Percentiles rank a stretch among this genome's conserved stretches.
phyloP scores from a whole-genome alignment of 2,888 invertebrate species.

The Drosophila eohydei region DNA sequence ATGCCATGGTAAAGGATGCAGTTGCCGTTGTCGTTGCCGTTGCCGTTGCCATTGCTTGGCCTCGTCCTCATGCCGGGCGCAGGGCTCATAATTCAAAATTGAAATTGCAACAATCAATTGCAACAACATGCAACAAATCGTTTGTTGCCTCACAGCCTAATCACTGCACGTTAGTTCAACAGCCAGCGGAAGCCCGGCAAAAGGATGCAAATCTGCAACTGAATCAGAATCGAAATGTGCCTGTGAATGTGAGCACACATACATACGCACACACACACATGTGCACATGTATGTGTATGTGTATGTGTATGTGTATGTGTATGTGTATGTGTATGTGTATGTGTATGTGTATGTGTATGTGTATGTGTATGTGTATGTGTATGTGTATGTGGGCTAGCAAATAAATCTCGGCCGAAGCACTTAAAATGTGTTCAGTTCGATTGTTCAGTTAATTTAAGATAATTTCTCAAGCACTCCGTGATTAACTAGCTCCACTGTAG shows the following conservation, averaged over 20 bases:
- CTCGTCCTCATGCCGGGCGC: slow-evolving; percentile 22
- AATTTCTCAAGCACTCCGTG: slow-evolving; percentile 26
- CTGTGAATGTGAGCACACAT: slow-evolving; percentile 19
- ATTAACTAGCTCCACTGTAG: slow-evolving; percentile 5
- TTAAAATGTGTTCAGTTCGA: slow-evolving; percentile 22
- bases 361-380: not conserved
- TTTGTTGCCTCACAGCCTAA: slow-evolving; percentile 74
- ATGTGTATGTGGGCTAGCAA: slow-evolving; percentile 29
- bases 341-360: not conserved
- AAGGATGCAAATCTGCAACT: slow-evolving; percentile 53
- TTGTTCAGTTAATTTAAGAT: slow-evolving; percentile 42
- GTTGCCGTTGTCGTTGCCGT: slow-evolving; percentile 29
- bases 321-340: not conserved
- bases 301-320: not conserved
- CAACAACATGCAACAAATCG: slow-evolving; percentile 81
- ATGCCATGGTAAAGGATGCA: slow-evolving; percentile 62
- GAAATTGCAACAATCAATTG: slow-evolving; percentile 84
- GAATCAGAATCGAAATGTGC: slow-evolving; percentile 31
- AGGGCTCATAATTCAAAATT: slow-evolving; percentile 83
- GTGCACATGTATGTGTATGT: not conserved
- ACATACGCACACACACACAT: not conserved
- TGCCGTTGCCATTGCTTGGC: slow-evolving; percentile 40
- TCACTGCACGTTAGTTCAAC: slow-evolving; percentile 69
- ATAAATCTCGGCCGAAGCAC: slow-evolving; percentile 64
- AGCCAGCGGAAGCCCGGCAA: slow-evolving; percentile 60